Evolutionary conservation across 1,140 invertebrate species (phyloP).

Genomic region (Nephotettix cincticeps): DNA sequence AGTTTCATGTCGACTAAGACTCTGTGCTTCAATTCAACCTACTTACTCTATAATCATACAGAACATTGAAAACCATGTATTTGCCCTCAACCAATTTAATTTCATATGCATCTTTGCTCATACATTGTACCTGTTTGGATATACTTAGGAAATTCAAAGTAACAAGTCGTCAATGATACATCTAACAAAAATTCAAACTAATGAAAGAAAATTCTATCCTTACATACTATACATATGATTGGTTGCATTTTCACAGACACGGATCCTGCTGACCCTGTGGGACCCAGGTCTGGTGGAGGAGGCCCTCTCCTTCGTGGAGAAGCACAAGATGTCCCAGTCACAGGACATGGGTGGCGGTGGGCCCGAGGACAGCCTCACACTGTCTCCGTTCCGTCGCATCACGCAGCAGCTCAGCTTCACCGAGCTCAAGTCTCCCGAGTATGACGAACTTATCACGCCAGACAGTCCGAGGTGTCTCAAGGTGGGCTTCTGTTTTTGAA

Average conservation of each 20-base stretch:
- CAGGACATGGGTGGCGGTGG: conserved; percentile 17
- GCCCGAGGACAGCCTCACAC: conserved; percentile 40
- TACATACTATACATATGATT: too few relatives aligned
- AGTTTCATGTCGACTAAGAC: too few relatives aligned
- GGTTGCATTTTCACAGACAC: conserved; percentile 52
- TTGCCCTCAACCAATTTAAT: too few relatives aligned
- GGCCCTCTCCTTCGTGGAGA: conserved; percentile 76
- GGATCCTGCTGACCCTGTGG: conserved; percentile 76
- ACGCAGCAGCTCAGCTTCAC: conserved; percentile 71
- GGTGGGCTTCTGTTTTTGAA: not conserved
- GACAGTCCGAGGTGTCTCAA: conserved; percentile 53
- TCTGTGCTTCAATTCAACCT: too few relatives aligned
- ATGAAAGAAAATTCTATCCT: too few relatives aligned
- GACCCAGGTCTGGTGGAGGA: conserved; percentile 82
- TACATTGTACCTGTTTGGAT: too few relatives aligned
- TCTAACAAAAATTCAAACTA: too few relatives aligned
- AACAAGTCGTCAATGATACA: too few relatives aligned
- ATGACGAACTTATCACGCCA: conserved; percentile 68
- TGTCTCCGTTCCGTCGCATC: conserved; percentile 72
- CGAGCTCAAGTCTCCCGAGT: conserved; percentile 66
- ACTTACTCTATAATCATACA: too few relatives aligned
- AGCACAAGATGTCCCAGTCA: conserved; percentile 52
- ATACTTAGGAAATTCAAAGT: too few relatives aligned
- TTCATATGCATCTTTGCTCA: too few relatives aligned
- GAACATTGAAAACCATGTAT: too few relatives aligned